Conservation (phyloP, 2,888 invertebrate genomes). For the Acleris holmiana region DNA sequence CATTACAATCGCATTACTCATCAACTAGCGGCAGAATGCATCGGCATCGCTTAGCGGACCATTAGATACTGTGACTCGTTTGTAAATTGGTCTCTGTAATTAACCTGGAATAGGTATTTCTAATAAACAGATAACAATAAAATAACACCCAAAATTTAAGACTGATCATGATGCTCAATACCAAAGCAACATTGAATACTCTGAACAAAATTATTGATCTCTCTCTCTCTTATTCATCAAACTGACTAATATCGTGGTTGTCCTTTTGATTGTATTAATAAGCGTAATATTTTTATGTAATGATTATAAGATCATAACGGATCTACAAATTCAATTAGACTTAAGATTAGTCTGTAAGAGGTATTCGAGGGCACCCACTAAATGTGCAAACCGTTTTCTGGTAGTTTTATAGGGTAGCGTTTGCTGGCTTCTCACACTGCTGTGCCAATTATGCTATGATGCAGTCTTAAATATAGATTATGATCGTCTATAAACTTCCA, state of each 20-base stretch:
- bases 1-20: not conserved
- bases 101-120: no score
- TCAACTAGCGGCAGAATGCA: not conserved
- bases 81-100: conserved; percentile 1
- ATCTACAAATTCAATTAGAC: conserved; percentile 22
- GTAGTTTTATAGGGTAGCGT: not conserved
- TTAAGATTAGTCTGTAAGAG: conserved; percentile 21
- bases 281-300: conserved; percentile 13
- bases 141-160: conserved; percentile 10
- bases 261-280: conserved; percentile 23
- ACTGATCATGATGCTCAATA: conserved; percentile 26
- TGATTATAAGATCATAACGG: conserved; percentile 14
- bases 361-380: conserved; percentile 22
- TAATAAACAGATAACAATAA: not conserved
- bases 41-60: conserved; percentile 9
- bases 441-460: no score
- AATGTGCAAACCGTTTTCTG: conserved; percentile 2
- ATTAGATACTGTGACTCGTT: conserved; percentile 1
- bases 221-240: conserved; percentile 7
- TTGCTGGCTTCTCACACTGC: not conserved
- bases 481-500: no score
- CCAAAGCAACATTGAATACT: conserved; percentile 14
- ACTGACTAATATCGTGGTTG: conserved; percentile 16
- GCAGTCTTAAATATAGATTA: no score
- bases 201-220: conserved; percentile 22